Conservation (phyloP, 1,140 invertebrate genomes). For the Steinernema khuongi region DNA sequence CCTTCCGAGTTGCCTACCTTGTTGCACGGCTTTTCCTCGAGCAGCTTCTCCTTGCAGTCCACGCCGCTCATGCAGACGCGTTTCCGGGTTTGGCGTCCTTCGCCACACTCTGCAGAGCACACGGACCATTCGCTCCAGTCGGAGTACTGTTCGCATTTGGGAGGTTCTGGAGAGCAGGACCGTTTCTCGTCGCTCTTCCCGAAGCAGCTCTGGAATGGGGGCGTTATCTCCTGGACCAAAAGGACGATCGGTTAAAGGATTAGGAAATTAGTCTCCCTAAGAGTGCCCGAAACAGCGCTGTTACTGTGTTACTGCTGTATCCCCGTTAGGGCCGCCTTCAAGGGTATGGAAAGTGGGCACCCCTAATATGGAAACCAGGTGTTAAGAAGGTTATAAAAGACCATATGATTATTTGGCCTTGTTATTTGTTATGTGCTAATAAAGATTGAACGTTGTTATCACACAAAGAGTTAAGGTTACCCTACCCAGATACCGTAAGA, state of each 20-base stretch:
- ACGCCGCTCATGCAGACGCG: slow-evolving; percentile 22
- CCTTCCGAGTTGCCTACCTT: neutral
- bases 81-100: slow-evolving; percentile 27
- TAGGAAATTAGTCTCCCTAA: too few relatives aligned
- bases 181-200: slow-evolving; percentile 22
- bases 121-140: slow-evolving; percentile 26
- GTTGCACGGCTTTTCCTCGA: slow-evolving; percentile 15
- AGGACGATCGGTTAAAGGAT: too few relatives aligned
- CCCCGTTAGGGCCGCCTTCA: too few relatives aligned
- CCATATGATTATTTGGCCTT: neutral
- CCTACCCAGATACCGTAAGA: neutral
- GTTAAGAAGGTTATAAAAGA: too few relatives aligned
- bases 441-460: neutral
- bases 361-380: too few relatives aligned
- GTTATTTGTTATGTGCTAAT: neutral
- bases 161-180: slow-evolving; percentile 19
- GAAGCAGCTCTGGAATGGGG: neutral
- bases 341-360: too few relatives aligned
- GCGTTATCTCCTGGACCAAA: too few relatives aligned
- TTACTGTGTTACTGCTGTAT: too few relatives aligned
- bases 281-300: too few relatives aligned
- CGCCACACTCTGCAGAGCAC: slow-evolving; percentile 43
- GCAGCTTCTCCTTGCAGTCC: neutral
- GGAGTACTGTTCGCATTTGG: slow-evolving; percentile 27
- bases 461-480: neutral